Evolutionary conservation across 2,113 vertebrate species (phyloP), one percentile per base, ranked within the genome.

Genomic region (Myotis lucifugus): DNA sequence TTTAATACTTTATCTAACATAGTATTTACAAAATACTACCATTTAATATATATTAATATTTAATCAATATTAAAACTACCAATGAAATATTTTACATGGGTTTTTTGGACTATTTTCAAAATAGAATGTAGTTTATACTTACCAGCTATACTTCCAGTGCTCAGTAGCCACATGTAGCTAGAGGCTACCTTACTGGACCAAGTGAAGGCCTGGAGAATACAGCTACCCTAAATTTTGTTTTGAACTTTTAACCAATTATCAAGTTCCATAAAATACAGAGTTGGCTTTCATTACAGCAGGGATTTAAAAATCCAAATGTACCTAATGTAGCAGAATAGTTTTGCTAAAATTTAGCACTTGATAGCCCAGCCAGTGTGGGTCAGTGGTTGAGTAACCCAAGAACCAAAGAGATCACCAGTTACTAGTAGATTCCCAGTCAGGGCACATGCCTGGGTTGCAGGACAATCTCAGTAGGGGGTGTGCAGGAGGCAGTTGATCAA

Each of bases 301-400:
- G 52, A 79, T 48, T 83, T 90, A 88, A 88, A 85, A 59, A 81
- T 70, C 9, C 27, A 91, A 86, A 95, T 37, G 12, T 78, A 89
- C 2, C 29, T 66, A 74, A 85, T 21, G 7, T 34, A 87, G 12
- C 32, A 76, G 59, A 94, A 52, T 25, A 67, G 9, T 54, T 85
- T 69, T 77, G 42, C 18, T 50, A 77, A 93, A 90, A 95, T 48
- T 34, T 29, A 61, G 37, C 89, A 94, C 18, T 86, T 88, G 56
- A 59, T 23, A 59, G 56, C 21, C 56, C 56, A 59, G 56, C 56
- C 56, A 59, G 56, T 10, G 21, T 59, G 3, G 56, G 8, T 59
- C 21, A 59, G 56, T 59, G 56, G 21, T 59, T 59, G 56, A 59
- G 56, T 59, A 59, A 56, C 2, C 54, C 54, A 56, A 56, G 54